Evolutionary conservation across 2,113 vertebrate genomes (phyloP).

Genomic region (Myrmophylax atrothorax): DNA sequence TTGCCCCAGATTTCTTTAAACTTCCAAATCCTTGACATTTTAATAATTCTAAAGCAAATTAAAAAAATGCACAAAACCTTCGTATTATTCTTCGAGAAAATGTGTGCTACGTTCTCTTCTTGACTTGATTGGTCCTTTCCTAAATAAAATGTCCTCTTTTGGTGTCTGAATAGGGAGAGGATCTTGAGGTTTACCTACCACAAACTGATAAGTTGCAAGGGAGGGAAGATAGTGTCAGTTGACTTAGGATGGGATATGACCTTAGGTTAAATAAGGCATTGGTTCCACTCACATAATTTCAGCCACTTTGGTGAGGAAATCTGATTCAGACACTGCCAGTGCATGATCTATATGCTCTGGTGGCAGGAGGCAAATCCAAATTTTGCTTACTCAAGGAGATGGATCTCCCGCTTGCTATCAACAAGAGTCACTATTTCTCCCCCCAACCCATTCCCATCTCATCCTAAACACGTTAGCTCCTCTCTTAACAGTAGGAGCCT

Average conservation of each 20-base stretch:
- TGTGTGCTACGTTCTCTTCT: not conserved
- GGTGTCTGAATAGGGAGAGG: not conserved
- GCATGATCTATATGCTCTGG: not conserved
- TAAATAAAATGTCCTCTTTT: not conserved
- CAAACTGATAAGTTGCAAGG: not conserved
- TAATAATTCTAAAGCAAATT: not conserved
- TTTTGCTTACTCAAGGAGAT: not conserved
- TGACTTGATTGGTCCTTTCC: not conserved
- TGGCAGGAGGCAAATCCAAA: not conserved
- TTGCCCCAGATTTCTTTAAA: not conserved
- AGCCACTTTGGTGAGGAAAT: not conserved
- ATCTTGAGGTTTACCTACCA: not conserved
- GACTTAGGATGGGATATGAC: not conserved
- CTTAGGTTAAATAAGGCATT: not conserved
- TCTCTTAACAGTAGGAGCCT: not conserved
- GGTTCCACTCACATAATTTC: not conserved
- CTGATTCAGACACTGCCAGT: not conserved
- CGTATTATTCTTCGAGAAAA: not conserved
- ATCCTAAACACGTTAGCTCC: not conserved
- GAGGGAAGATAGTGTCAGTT: not conserved
- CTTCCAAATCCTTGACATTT: not conserved
- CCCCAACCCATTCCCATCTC: accelerated
- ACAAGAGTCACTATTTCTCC: not conserved
- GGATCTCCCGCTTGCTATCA: not conserved
- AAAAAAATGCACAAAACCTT: accelerated